These are phyloP conservation scores for Peromyscus nudipes DNA, from an alignment of 2,797 vertebrate species.

Conservation along the genomic window DNA sequence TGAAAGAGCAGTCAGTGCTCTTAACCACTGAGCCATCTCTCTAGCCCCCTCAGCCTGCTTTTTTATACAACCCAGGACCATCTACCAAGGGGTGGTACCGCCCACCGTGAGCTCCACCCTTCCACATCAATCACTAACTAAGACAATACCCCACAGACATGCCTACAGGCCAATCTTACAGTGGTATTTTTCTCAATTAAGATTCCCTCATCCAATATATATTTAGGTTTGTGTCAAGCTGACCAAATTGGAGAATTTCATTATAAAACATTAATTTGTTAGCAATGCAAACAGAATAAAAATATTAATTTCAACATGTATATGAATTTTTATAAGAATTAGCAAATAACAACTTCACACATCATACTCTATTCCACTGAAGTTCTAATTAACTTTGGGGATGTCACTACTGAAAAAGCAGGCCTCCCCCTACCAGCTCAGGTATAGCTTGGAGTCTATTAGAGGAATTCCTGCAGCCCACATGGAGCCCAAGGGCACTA, in stretches of 20 bases:
- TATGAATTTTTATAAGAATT: constrained; percentile 1
- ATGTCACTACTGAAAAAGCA: background rate
- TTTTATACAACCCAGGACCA: too few relatives aligned
- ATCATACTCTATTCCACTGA: background rate
- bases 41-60: background rate
- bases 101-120: background rate
- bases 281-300: constrained; percentile 22
- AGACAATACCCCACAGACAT: background rate
- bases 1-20: background rate
- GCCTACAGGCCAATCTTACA: background rate
- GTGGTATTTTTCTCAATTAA: background rate
- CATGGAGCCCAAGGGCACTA: background rate
- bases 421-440: background rate
- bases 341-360: background rate
- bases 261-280: background rate
- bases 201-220: background rate
- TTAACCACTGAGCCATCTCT: background rate
- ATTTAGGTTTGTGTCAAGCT: background rate
- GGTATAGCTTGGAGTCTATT: background rate
- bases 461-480: background rate
- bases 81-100: too few relatives aligned
- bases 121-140: background rate
- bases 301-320: constrained; percentile 31
- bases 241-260: background rate
- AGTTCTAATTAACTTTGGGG: background rate